Conservation (phyloP, 1,140 invertebrate genomes). For the Frieseomelitta varia region DNA sequence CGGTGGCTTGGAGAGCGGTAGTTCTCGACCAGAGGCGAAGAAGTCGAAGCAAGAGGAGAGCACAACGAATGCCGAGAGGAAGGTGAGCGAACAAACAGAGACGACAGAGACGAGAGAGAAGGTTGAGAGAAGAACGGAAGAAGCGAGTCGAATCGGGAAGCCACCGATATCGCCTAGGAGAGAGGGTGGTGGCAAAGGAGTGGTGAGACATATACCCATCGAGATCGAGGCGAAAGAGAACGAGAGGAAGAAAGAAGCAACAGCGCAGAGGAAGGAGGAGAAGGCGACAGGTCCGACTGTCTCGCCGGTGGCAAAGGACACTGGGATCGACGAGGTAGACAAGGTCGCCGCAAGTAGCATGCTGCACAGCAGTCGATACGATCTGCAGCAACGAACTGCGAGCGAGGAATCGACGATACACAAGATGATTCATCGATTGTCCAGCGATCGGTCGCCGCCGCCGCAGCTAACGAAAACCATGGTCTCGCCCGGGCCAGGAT, state of each 20-base stretch:
- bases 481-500: conserved; percentile 84
- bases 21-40: conserved; percentile 62
- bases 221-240: conserved; percentile 34
- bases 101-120: background rate
- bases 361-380: conserved; percentile 77
- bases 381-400: conserved; percentile 60
- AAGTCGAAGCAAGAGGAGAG: conserved; percentile 69
- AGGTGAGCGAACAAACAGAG: conserved; percentile 23
- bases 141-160: conserved; percentile 31
- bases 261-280: background rate
- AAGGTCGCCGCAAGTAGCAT: conserved; percentile 71
- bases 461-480: conserved; percentile 84
- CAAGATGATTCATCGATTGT: conserved; percentile 79
- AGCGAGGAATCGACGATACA: conserved; percentile 76
- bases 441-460: conserved; percentile 83
- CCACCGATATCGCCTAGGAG: conserved; percentile 43
- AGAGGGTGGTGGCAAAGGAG: conserved; percentile 42
- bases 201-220: conserved; percentile 54
- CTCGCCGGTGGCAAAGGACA: conserved; percentile 43
- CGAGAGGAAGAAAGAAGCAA: conserved; percentile 10
- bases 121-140: conserved; percentile 38
- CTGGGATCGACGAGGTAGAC: conserved; percentile 64
- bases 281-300: conserved; percentile 16
- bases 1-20: background rate
- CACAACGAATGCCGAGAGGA: conserved; percentile 29